Base-by-base conservation (phyloP, 2,113 vertebrate genomes). In the Toxostoma redivivum region DNA sequence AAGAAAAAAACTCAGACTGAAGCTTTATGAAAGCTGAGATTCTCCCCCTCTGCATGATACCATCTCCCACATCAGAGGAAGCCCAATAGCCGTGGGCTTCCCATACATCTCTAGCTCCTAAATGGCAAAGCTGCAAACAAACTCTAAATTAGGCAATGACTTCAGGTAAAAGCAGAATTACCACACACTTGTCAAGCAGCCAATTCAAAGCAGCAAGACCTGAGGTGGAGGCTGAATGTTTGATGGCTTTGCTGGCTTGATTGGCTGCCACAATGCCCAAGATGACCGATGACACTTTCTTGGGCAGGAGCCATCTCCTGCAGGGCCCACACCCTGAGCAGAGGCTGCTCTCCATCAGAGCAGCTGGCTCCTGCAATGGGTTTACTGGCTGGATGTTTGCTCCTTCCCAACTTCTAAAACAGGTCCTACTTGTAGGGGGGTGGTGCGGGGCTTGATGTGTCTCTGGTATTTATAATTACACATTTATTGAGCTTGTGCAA, bases 381-480 rank as follows among this genome's bases (percentile, higher is more conserved):
- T 77, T 92, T 81, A 73, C 71, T 64, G 71, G 42, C 60, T 94
- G 50, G 30, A 70, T 73, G 14, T 76, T 92, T 73, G 53, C 83
- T 93, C 23, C 93, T 80, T 90, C 56, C 79, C 5, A 7, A 38
- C 67, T 90, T 81, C 81, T 82, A 50, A 93, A 97, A 95, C 93
- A 95, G 92, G 95, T 94, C 90, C 78, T 94, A 66, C 90, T 91
- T 82, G 89, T 82, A 76, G 44, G 38, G 57, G 48, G 31, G 40
- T 45, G 50, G 14, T n/a, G 42, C 38, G 33, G 35, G 21, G 28
- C 48, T 88, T 70, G 79, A 81, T 81, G 90, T 83, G 40, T 90
- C 90, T 92, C 78, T 90, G 88, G 85, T 94, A 96, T 95, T 95
- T 95, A 91, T 93, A 97, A 97, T 95, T 96, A 92, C 74, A 81